Evolutionary conservation across 2,113 vertebrate species (phyloP).

Genomic region (Coracopsis vasa): DNA sequence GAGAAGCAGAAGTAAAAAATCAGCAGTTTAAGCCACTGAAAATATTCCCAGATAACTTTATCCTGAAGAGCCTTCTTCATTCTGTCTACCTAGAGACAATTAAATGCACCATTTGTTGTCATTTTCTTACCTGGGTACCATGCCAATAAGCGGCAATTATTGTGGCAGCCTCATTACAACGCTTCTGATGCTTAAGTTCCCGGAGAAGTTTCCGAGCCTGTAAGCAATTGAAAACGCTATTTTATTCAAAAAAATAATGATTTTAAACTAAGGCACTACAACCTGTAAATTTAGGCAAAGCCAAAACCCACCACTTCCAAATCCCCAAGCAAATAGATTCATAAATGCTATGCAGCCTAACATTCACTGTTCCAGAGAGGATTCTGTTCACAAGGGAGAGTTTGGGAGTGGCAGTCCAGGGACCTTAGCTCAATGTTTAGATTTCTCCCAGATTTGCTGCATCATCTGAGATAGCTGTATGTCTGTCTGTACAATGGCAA

Average conservation of each 20-base stretch:
- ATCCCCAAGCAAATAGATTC: not conserved
- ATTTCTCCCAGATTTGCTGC: not conserved
- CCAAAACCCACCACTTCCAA: not conserved
- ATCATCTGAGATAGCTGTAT: not conserved
- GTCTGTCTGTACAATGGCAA: not conserved
- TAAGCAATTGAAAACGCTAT: not conserved
- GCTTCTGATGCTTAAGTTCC: slow-evolving; percentile 92
- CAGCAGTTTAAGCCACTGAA: slow-evolving; percentile 41
- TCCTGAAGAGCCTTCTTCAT: not conserved
- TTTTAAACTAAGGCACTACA: not conserved
- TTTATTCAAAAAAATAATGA: not conserved
- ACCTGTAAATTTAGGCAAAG: not conserved
- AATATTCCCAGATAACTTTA: not conserved
- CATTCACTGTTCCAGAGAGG: not conserved
- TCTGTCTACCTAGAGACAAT: not conserved
- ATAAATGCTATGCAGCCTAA: not conserved
- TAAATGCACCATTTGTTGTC: not conserved
- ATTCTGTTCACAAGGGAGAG: not conserved
- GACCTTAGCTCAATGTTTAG: not conserved
- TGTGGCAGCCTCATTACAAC: slow-evolving; percentile 89
- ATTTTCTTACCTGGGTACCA: slow-evolving; percentile 87
- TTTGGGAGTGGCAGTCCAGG: not conserved
- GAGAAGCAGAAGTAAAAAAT: not conserved
- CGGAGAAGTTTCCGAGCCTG: slow-evolving; percentile 91
- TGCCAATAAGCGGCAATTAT: slow-evolving; percentile 94